phyloP scores from a whole-genome alignment of 2,888 invertebrate genomes.

The Ellobium chinense region DNA sequence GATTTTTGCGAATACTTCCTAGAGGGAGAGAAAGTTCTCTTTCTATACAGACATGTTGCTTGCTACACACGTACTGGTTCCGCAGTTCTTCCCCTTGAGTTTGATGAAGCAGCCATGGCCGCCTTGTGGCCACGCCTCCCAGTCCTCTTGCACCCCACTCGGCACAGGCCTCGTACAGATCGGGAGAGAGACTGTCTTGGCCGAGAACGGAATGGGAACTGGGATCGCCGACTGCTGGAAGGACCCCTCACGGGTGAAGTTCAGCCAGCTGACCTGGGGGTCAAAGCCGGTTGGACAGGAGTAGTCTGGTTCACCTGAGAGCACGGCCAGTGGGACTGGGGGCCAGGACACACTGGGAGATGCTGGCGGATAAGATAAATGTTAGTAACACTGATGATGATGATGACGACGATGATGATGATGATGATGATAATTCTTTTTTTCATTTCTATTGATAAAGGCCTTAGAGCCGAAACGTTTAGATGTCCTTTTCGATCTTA shows the following conservation, averaged over 20 bases:
- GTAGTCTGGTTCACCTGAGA: not conserved
- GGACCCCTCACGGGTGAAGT: not conserved
- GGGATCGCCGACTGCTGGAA: not conserved
- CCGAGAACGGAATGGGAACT: not conserved
- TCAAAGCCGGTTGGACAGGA: slow-evolving; percentile 13
- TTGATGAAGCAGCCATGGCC: slow-evolving; percentile 13
- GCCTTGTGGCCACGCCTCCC: slow-evolving; percentile 12
- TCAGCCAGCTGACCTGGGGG: not conserved
- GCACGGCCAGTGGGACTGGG: not conserved
- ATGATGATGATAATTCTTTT: too few species aligned
- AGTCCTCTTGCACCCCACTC: not conserved
- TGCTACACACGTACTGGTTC: slow-evolving; percentile 3
- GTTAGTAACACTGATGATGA: too few species aligned
- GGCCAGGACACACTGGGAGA: not conserved
- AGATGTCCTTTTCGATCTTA: too few species aligned
- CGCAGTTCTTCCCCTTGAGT: not conserved
- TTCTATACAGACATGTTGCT: too few species aligned
- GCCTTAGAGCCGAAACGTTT: too few species aligned
- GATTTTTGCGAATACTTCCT: too few species aligned
- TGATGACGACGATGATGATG: too few species aligned
- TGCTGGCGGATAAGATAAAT: not conserved
- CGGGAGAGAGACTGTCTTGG: not conserved
- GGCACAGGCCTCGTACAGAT: not conserved
- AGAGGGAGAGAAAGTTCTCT: too few species aligned
- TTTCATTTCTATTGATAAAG: too few species aligned